Base-by-base conservation (phyloP, 1,140 invertebrate genomes). In the Formica exsecta region DNA sequence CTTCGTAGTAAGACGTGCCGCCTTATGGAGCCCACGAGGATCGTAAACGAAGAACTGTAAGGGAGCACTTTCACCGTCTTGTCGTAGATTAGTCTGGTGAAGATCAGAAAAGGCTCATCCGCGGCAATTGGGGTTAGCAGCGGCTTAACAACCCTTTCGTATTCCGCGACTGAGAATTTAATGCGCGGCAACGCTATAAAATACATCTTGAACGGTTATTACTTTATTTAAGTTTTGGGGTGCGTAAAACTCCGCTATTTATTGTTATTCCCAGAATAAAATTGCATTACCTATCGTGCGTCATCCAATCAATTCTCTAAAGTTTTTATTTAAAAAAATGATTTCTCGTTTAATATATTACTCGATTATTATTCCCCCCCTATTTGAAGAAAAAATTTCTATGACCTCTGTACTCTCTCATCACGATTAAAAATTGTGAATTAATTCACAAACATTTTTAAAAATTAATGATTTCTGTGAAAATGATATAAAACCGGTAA, bases 21-120 rank as follows among this genome's bases (percentile, higher is more conserved):
- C 2, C 25, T 62, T 32, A 29, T 36, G 25, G 41, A 48, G 2
- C 57, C 22, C 79, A 61, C 38, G 68, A 68, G 38, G 19, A 68
- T 77, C 57, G 29, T 86, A 70, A 80, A 80, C 13, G 75, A 44
- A 68, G 44, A 68, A 86, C 13, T 70, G 16, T 79, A 66, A 59
- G 29, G 16, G 29, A 54, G 74, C 51, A 36, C 25, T 71, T 66
- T 73, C 38, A 59, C 51, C 11, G 51, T 73, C 68, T 7, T 19
- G 22, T 11, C 36, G 25, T 71, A 44, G 38, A 81, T 61, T 73
- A 48, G 25, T 73, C 66, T 59, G 19, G 38, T 51, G 51, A 61
- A 29, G 32, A 61, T 74, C n/a, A 74, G 79, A 83, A 41, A 62
- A 48, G 68, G 25, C 8, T 57, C 22, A 48, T 36, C 9, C 38